These are phyloP conservation scores for Lepidothrix coronata DNA, from an alignment of 2,113 vertebrate genomes.

Conservation along the genomic window DNA sequence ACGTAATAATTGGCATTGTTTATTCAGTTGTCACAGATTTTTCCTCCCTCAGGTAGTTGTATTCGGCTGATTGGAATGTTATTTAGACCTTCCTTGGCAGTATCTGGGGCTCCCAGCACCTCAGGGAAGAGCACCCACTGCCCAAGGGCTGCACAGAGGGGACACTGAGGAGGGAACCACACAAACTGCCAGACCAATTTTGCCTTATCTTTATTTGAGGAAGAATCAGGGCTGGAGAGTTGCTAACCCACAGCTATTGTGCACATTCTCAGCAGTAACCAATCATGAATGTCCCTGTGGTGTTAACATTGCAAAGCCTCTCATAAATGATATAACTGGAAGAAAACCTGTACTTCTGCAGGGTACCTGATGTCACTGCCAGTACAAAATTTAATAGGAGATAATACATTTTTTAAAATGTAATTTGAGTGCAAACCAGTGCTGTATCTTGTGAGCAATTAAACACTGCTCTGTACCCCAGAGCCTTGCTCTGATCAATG, in stretches of 20 bases:
- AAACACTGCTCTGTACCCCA: background rate
- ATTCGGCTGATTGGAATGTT: background rate
- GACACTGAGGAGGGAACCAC: background rate
- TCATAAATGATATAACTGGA: background rate
- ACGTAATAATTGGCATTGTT: background rate
- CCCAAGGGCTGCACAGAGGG: background rate
- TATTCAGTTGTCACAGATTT: background rate
- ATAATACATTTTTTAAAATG: background rate
- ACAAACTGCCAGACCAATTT: background rate
- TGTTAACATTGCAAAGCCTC: background rate
- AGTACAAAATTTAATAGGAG: background rate
- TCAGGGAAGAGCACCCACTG: background rate
- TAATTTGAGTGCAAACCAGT: background rate
- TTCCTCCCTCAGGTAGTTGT: background rate
- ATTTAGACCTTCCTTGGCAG: background rate
- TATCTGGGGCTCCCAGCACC: background rate
- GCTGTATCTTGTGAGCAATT: background rate
- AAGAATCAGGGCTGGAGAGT: background rate
- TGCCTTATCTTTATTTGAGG: background rate
- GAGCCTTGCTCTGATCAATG: background rate
- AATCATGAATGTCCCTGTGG: background rate
- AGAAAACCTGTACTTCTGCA: background rate
- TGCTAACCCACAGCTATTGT: background rate
- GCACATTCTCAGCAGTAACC: background rate
- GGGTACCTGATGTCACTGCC: background rate